Evolutionary conservation across 2,113 vertebrate species (phyloP), one percentile per base, ranked within the genome.

Genomic region (Pelecanus crispus): DNA sequence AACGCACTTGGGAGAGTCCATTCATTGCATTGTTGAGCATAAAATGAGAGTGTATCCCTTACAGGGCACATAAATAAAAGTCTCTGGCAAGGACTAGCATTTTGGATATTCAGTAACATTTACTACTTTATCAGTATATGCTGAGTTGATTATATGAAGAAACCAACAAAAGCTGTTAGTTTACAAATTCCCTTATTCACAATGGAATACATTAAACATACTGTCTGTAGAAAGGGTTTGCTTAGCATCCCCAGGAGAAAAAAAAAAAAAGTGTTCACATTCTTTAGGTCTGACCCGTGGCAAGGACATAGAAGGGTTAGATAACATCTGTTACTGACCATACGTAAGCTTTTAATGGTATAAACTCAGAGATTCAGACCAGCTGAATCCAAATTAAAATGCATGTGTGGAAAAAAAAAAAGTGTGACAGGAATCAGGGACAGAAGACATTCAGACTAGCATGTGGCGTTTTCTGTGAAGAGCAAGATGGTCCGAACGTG

Each of bases 381-480:
- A 98, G 98, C 98, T 98, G 98, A 98, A 98, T 97, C 98, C 42
- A 97, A 97, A 98, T 95, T 92, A 98, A 98, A 98, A 98, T 67
- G 97, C 81, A 87, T 92, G 90, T 95, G 96, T 98, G 74, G 74
- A 94, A 96, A 95, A 90, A 59, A 36, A 95, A 67, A 94, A 58
- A 56, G 8, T 15, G 78, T 73, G 94, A 88, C 79, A 89, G 86
- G 32, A 84, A 53, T 67, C 74, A 31, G 81, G 56, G 94, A 72
- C 21, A 63, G 65, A 93, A 83, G 87, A 93, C 62, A 63, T 97
- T 99, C 98, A 99, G 89, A 98, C 99, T 75, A 98, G 98, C 99
- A 99, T 98, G 98, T 99, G 99, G 96, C 99, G 99, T 66, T 99
- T 99, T 97, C 99, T 99, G 97, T 99, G 99, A 20, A 99, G 98